Percentiles rank a stretch among this genome's conserved stretches.
Conservation (phyloP, 2,888 invertebrate species). For the Ametastegia equiseti region DNA sequence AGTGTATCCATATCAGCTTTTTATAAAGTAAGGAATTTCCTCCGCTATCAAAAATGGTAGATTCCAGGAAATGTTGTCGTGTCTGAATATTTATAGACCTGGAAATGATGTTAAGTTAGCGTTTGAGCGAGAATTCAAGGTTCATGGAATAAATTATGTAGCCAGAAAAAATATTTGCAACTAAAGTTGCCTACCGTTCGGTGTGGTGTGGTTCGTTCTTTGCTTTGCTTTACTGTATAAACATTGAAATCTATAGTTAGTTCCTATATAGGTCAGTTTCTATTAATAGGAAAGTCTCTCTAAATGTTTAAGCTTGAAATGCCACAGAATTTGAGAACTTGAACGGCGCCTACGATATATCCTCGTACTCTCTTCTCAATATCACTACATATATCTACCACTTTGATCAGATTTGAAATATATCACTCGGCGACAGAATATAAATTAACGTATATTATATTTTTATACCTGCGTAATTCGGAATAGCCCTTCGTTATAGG, state of each 20-base stretch:
- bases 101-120: background rate
- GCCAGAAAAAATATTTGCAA: constrained; percentile 8
- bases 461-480: background rate
- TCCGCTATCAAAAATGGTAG: background rate
- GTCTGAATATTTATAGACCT: background rate
- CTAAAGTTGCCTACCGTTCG: background rate
- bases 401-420: background rate
- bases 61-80: background rate
- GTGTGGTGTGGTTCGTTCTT: constrained; percentile 16
- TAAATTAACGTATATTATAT: background rate
- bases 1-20: background rate
- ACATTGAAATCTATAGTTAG: constrained; percentile 46
- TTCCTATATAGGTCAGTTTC: constrained; percentile 47
- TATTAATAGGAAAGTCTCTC: constrained; percentile 19
- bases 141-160: background rate
- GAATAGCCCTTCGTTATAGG: background rate
- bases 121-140: background rate
- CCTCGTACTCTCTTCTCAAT: background rate
- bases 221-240: constrained; percentile 35
- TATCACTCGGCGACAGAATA: background rate
- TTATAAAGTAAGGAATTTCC: background rate
- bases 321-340: constrained; percentile 33
- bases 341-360: background rate
- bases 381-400: background rate
- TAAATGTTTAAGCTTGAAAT: constrained; percentile 45